phyloP scores from a whole-genome alignment of 2,797 vertebrate species.

The Lutjanus campechanus region DNA sequence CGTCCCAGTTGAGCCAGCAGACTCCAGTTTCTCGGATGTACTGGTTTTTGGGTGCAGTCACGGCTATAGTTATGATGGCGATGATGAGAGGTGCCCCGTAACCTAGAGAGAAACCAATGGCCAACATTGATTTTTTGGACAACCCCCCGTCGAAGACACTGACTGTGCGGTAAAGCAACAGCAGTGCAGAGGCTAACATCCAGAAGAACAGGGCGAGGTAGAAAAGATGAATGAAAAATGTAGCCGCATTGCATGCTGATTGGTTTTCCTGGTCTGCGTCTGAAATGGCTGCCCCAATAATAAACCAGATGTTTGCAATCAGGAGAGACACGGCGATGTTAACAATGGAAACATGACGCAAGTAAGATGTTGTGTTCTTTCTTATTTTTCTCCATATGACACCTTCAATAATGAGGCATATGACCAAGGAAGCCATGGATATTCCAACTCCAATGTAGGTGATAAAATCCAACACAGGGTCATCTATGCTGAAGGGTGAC shows the following conservation, averaged over 20 bases:
- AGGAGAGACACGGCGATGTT: constrained; percentile 92
- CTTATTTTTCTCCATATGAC: constrained; percentile 90
- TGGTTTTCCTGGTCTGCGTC: neutral
- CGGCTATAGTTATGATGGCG: constrained; percentile 87
- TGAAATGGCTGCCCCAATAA: constrained; percentile 82
- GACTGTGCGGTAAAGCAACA: constrained; percentile 91
- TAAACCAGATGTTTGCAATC: constrained; percentile 91
- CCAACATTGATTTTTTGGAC: constrained; percentile 86
- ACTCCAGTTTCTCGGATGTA: constrained; percentile 72
- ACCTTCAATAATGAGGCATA: constrained; percentile 90
- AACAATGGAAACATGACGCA: constrained; percentile 91
- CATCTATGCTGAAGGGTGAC: constrained; percentile 74
- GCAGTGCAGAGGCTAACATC: constrained; percentile 92
- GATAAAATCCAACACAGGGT: constrained; percentile 74
- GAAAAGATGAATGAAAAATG: constrained; percentile 94
- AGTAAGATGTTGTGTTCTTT: constrained; percentile 88
- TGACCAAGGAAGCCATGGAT: constrained; percentile 88
- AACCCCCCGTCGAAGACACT: constrained; percentile 86
- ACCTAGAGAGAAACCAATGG: constrained; percentile 88
- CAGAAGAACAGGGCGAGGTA: constrained; percentile 95
- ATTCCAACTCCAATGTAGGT: constrained; percentile 89
- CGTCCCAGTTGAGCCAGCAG: constrained; percentile 91
- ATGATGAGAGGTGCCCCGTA: constrained; percentile 91
- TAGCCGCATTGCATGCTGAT: constrained; percentile 82
- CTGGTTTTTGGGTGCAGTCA: constrained; percentile 81